phyloP scores from a whole-genome alignment of 2,888 invertebrate species.

The Ormyrus labotus region DNA sequence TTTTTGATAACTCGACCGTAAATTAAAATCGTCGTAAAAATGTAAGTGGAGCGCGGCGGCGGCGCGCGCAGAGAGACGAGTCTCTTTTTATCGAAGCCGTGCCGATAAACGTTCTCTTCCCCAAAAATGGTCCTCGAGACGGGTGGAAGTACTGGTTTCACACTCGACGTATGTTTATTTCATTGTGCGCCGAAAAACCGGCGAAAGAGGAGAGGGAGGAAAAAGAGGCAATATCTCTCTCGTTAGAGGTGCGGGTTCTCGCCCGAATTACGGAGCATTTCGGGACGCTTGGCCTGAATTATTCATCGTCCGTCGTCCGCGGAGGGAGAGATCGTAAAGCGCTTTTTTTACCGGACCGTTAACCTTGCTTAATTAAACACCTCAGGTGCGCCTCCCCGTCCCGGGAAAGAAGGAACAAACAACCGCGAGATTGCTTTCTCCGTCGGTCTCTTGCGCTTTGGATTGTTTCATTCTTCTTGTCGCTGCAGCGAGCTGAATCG shows the following conservation, averaged over 20 bases:
- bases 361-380: slow-evolving; percentile 36
- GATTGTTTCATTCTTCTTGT: neutral
- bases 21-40: slow-evolving; percentile 27
- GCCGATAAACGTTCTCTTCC: neutral
- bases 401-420: slow-evolving; percentile 8
- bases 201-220: neutral
- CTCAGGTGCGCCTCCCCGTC: slow-evolving; percentile 28
- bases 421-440: slow-evolving; percentile 6
- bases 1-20: neutral
- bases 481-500: too few relatives aligned
- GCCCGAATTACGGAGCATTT: slow-evolving; percentile 20
- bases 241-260: neutral
- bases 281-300: slow-evolving; percentile 8
- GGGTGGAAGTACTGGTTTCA: neutral
- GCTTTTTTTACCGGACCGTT: slow-evolving; percentile 9
- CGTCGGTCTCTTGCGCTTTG: neutral
- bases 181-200: slow-evolving; percentile 5
- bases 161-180: slow-evolving; percentile 24
- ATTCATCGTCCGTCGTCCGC: slow-evolving; percentile 15
- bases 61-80: too few relatives aligned
- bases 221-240: neutral
- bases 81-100: too few relatives aligned
- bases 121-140: slow-evolving; percentile 21
- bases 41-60: slow-evolving; percentile 10
- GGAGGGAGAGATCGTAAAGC: neutral